A percentile compares a stretch with the other conserved stretches of the same genome.
phyloP scores from a whole-genome alignment of 2,113 vertebrate species.

The Podocnemis expansa region DNA sequence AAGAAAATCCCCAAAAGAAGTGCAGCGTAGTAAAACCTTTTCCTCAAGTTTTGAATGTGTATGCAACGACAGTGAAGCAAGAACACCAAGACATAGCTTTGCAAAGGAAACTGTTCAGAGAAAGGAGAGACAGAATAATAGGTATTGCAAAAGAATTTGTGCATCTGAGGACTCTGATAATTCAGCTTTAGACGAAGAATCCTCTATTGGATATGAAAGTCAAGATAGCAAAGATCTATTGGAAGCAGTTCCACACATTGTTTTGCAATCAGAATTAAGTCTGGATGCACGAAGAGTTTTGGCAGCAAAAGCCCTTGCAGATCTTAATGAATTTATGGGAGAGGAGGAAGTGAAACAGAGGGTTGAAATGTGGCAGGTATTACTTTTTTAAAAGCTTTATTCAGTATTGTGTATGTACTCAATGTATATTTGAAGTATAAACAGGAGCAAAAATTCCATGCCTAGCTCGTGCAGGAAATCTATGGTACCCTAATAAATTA shows the following conservation, averaged over 20 bases:
- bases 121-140: conserved; percentile 29
- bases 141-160: conserved; percentile 23
- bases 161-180: conserved; percentile 37
- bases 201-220: conserved; percentile 37
- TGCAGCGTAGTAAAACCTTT: conserved; percentile 82
- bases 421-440: background rate
- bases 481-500: background rate
- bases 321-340: conserved; percentile 79
- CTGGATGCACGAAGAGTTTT: conserved; percentile 83
- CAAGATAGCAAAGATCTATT: conserved; percentile 47
- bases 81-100: conserved; percentile 1
- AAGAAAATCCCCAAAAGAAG: conserved; percentile 69
- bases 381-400: conserved; percentile 12
- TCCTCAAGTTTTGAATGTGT: conserved; percentile 77
- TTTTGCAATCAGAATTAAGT: conserved; percentile 80
- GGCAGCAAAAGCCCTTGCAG: conserved; percentile 88
- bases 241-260: conserved; percentile 73
- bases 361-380: conserved; percentile 93
- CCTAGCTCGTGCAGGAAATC: background rate
- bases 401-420: background rate
- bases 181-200: conserved; percentile 57
- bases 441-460: background rate
- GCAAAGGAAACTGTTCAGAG: background rate
- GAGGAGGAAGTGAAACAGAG: conserved; percentile 81
- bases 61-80: conserved; percentile 43